phyloP scores from a whole-genome alignment of 2,113 vertebrate genomes.

The Lates calcarifer region DNA sequence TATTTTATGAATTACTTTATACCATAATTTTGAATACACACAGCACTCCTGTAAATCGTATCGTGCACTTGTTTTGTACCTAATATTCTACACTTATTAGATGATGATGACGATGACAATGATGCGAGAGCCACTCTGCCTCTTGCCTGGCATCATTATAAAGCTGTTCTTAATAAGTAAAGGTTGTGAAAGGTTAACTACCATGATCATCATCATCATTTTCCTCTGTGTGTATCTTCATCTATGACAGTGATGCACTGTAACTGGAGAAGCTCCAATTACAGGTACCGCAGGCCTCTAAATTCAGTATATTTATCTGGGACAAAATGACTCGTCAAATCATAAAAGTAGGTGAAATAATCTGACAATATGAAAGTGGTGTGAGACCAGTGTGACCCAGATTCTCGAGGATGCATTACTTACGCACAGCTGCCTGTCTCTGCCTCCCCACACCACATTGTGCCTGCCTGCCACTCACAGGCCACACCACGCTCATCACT shows the following conservation, averaged over 20 bases:
- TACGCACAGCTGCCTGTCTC: slow-evolving; percentile 71
- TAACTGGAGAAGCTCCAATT: neutral
- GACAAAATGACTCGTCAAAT: slow-evolving; percentile 51
- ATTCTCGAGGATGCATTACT: slow-evolving; percentile 77
- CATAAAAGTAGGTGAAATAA: slow-evolving; percentile 60
- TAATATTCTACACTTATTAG: neutral
- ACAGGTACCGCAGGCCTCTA: neutral
- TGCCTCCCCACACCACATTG: slow-evolving; percentile 55
- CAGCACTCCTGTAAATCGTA: neutral
- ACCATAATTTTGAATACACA: neutral
- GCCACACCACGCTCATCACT: slow-evolving; percentile 31
- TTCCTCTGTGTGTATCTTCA: neutral
- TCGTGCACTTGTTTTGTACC: neutral
- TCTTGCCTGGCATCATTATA: neutral
- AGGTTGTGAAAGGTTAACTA: neutral
- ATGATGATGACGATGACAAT: neutral
- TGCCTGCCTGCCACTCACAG: slow-evolving; percentile 60
- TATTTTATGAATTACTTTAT: neutral
- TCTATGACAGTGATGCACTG: neutral
- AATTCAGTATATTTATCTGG: neutral
- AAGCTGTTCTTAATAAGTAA: neutral
- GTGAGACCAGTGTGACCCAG: slow-evolving; percentile 74
- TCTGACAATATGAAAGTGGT: slow-evolving; percentile 62
- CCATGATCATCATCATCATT: slow-evolving; percentile 1
- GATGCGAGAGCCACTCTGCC: neutral